Base-by-base conservation (phyloP, 2,113 vertebrate species). In the Mormyrus iriodes region DNA sequence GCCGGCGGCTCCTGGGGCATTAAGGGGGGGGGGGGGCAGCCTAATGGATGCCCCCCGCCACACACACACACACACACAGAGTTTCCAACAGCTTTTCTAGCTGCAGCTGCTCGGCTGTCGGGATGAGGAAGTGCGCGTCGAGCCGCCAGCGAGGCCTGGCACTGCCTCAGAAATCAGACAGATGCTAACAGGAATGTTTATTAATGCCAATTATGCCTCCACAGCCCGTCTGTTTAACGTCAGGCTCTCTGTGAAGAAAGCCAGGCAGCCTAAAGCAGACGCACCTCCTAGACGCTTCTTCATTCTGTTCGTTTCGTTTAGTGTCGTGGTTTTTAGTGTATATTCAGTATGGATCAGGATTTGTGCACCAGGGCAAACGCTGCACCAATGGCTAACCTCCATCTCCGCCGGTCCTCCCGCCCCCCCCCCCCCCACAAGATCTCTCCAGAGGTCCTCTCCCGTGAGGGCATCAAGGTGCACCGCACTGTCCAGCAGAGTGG, bases 381-480 rank as follows among this genome's bases (percentile, higher is more conserved):
- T 19, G 73, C 73, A 42, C 31, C 73, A 3, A 0, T 42, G 31
- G 31, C 35, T 35, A 15, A 86, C 35, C 49, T 9, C 44, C 4
- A 8, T 27, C 53, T 9, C n/a, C n/a, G 13, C 1, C 52, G n/a
- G n/a, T 13, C 13, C 69, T 0, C 12, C 52, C 15, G 52, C 15
- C 42, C 73, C 21, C 51, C 44, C 52, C n/a, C 15, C 13, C 24
- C 73, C 42, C 21, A 87, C 6, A 91, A 99, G 98, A 99, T 99
- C 94, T 99, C 98, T 95, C 98, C 98, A 76, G 98, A 99, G 96
- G 95, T 99, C 95, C 96, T 99, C 92, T 97, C 97, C 92, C 97
- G 96, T n/a, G 97, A 99, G 95, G 98, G 98, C 91, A 97, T 99
- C 96, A 97, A 96, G 95, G 98, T 99, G 94, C 96, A 99, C 94